Evolutionary conservation across 2,113 vertebrate species (phyloP).

Genomic region (Rhinogobius similis): DNA sequence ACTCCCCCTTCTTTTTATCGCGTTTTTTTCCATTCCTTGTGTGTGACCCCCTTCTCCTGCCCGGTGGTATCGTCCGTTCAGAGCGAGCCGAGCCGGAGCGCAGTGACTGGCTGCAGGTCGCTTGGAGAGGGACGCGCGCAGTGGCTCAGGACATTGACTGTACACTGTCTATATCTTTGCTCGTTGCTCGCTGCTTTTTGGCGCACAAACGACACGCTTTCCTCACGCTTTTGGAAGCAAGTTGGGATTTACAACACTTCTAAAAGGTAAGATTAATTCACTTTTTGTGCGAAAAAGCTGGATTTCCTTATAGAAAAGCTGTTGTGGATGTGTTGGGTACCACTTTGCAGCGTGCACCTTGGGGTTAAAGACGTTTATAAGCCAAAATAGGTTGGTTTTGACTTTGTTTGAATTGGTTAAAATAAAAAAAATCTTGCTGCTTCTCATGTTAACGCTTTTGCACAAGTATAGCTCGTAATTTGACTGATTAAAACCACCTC

Average conservation of each 20-base stretch:
- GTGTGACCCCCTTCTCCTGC: slow-evolving; percentile 22
- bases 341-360: slow-evolving; percentile 28
- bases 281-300: slow-evolving; percentile 31
- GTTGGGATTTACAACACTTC: slow-evolving; percentile 58
- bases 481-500: slow-evolving; percentile 6
- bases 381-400: background rate
- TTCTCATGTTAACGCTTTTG: background rate
- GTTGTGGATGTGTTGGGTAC: slow-evolving; percentile 42
- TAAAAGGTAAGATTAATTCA: slow-evolving; percentile 59
- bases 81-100: slow-evolving; percentile 51
- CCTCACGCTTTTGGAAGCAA: slow-evolving; percentile 26
- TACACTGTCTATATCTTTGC: slow-evolving; percentile 6
- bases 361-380: background rate
- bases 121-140: slow-evolving; percentile 51
- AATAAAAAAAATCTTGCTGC: background rate
- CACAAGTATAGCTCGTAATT: slow-evolving; percentile 1
- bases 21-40: slow-evolving; percentile 13
- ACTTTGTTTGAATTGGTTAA: slow-evolving; percentile 6
- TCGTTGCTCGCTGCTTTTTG: background rate
- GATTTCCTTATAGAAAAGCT: slow-evolving; percentile 28
- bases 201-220: slow-evolving; percentile 11
- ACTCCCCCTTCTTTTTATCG: slow-evolving; percentile 30
- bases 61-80: slow-evolving; percentile 69
- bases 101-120: slow-evolving; percentile 72
- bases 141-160: slow-evolving; percentile 52